phyloP scores from a whole-genome alignment of 2,888 invertebrate genomes.

The Xestia rhomboidea region DNA sequence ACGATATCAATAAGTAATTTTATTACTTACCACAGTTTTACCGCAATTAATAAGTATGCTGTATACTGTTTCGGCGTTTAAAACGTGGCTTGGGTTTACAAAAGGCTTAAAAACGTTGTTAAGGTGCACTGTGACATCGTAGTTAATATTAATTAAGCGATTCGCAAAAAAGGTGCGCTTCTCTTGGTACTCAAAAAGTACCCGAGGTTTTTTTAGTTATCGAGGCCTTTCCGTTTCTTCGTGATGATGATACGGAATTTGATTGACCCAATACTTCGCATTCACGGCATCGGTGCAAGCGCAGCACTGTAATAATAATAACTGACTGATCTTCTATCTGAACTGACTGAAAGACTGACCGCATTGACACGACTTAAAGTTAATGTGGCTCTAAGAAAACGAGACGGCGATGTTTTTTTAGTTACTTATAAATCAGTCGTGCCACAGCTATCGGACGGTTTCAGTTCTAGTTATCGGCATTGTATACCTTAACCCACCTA shows the following conservation, averaged over 20 bases:
- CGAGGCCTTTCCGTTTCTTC: not conserved
- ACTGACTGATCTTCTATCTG: not conserved
- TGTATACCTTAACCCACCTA: not conserved
- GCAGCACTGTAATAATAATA: not conserved
- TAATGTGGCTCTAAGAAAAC: not conserved
- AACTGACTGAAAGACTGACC: not conserved
- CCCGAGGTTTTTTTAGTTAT: not conserved
- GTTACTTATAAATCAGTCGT: not conserved
- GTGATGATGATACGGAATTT: not conserved
- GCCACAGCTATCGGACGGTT: not conserved
- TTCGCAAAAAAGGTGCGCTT: conserved; percentile 62
- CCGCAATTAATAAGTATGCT: conserved; percentile 38
- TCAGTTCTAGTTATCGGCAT: not conserved
- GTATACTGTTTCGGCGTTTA: conserved; percentile 3
- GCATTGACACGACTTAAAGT: not conserved
- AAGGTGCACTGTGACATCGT: conserved; percentile 66
- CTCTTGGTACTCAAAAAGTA: conserved; percentile 30
- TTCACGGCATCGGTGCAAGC: not conserved
- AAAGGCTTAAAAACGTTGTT: conserved; percentile 62
- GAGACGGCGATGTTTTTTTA: not conserved
- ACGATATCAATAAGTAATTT: conserved; percentile 47
- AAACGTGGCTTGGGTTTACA: conserved; percentile 11
- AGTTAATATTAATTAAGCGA: conserved; percentile 74
- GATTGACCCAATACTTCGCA: not conserved
- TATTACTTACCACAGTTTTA: conserved; percentile 43